Base-by-base conservation (phyloP, 2,113 vertebrate species). In the Sinocyclocheilus rhinocerous region DNA sequence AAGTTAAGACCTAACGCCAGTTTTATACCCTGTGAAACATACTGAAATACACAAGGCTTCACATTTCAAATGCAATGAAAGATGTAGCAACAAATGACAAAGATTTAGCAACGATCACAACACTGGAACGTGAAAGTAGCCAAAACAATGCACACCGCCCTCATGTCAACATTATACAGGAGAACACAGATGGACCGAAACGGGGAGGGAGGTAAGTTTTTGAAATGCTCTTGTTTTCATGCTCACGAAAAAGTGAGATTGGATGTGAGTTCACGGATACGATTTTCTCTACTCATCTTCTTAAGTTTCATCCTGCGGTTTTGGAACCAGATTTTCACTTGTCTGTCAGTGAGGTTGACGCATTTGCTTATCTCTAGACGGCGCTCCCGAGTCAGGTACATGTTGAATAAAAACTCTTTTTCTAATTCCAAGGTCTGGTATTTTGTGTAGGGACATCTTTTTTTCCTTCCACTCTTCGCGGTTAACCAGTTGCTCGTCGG, bases 281-380 rank as follows among this genome's bases (percentile, higher is more conserved):
- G 97, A 93, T 98, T 99, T 93, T 99, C 98, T 90, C 98, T 95
- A 95, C 97, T 99, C 98, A 99, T 99, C 96, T 99, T 99, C 96
- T 99, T 99, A 91, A 99, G 97, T 92, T 99, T 99, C 98, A 99
- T 99, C 95, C 98, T 97, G 95, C 98, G 98, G 96, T 99, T 99
- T 95, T 99, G 98, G 94, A 99, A 99, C 98, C 98, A 99, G 93
- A 99, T 99, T 96, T 99, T 99, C 95, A 99, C 98, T 97, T 99
- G 98, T 95, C 98, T 97, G 96, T 99, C 98, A 95, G 97, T 98
- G 94, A 99, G 97, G 96, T 99, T 98, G 95, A 99, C 98, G 93
- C 98, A 96, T 95, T 98, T 96, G 96, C 97, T 99, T 96, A 99
- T 99, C 97, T 99, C 98, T 97, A 99, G 97, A 95, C 98, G 98